Evolutionary conservation across 1,140 invertebrate genomes (phyloP), one percentile per base, ranked within the genome.

Genomic region (Phthorimaea operculella): DNA sequence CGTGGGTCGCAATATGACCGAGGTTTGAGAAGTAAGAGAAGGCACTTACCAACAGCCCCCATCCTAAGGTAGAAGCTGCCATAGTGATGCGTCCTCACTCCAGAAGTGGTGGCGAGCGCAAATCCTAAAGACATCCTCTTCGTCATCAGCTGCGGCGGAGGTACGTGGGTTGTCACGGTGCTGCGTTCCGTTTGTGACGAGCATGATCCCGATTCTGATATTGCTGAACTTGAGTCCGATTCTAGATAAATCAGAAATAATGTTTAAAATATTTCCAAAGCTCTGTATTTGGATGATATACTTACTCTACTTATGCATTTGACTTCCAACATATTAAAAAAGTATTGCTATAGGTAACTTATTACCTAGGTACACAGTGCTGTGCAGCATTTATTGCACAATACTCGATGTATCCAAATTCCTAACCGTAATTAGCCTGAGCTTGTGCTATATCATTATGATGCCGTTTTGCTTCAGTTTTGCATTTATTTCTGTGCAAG

Each of bases 61-160:
- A 97, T 95, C 64, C 95, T 88, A 9, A 98, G 86, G 79, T 98
- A 98, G 85, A 98, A 97, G 72, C 94, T 96, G 8, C 95, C 96
- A 64, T 96, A 96, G 77, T 94, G 91, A 63, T 94, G 92, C 16
- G 91, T 88, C 62, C 87, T 87, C 16, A 47, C 44, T 1, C 44
- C 44, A 9, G 44, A 47, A 9, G 44, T 47, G 0, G 78, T 67
- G 4, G 82, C 71, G 1, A 85, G 68, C 1, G 83, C 85, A 57
- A 87, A 87, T 0, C 84, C 85, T 0, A 87, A 63, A 1, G 85
- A 87, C 49, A 86, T 58, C 12, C 85, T 61, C 53, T 86, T 86
- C 14, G 73, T 76, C 0, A 76, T 64, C 8, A 85, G 64, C 14
- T 82, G 74, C 8, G 81, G 79, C 12, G 72, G 74, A 33, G 70